Base-by-base conservation (phyloP, 1,140 invertebrate species). In the Zaprionus camerounensis region DNA sequence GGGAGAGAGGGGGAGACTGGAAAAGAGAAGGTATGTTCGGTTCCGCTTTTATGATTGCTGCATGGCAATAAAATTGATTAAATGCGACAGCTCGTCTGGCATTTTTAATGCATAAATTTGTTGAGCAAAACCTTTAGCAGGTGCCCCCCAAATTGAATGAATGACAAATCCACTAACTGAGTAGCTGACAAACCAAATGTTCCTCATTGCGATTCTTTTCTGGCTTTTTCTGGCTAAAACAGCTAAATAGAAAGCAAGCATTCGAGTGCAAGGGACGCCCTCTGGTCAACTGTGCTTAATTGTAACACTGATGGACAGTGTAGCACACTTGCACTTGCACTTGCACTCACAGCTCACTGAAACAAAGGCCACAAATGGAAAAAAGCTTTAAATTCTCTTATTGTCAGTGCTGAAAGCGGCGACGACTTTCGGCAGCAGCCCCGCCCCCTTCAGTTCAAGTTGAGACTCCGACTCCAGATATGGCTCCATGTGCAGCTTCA, bases 51-150 rank as follows among this genome's bases (percentile, higher is more conserved):
- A 72, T 71, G 82, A 71, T 67, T 67, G 68, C 85, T 68, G 58
- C 55, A 53, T 67, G 66, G 85, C 79, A 79, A 88, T 88, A 88
- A 88, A 88, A 88, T 90, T 90, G 85, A 88, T 88, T 88, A 84
- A 88, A 81, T 79, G 75, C 75, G 74, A 56, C 49, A 79, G 78
- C 79, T 67, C 70, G 46, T 61, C 57, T 46, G 66, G 55, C 17
- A 58, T n/a, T 71, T 70, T 38, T 61, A 76, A 64, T 55, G 65
- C 78, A 79, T 77, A 77, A 75, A 81, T 76, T 76, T 76, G n/a
- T n/a, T 7, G 41, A 2, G 2, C 5, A 49, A 63, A 53, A 55
- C 34, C 28, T 24, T 24, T 4, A 51, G 46, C 49, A 53, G 22
- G 11, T 13, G 31, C 28, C n/a, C 3, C 15, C 15, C 17, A 4